phyloP scores from a whole-genome alignment of 1,140 invertebrate species.

The Bombus waltoni region DNA sequence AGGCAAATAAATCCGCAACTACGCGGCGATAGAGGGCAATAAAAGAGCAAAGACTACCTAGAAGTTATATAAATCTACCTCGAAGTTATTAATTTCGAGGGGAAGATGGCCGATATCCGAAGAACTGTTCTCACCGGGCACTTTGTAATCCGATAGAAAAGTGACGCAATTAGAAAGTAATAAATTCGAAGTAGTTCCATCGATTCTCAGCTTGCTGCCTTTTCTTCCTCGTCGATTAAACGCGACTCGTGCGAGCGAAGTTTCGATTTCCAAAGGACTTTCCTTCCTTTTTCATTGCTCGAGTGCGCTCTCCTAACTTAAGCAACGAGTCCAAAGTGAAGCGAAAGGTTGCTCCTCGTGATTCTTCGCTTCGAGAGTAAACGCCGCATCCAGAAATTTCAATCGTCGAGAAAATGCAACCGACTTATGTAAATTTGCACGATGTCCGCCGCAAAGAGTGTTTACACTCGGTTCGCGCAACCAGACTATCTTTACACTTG shows the following conservation, averaged over 20 bases:
- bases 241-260: neutral
- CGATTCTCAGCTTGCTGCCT: neutral
- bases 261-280: neutral
- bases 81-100: conserved; percentile 12
- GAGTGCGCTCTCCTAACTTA: conserved; percentile 13
- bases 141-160: neutral
- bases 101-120: neutral
- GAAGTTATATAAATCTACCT: too few species aligned
- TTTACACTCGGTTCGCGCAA: conserved; percentile 24
- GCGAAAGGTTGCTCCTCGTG: neutral
- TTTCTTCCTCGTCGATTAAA: neutral
- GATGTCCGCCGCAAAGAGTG: conserved; percentile 21
- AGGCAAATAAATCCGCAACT: conserved; percentile 40
- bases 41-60: neutral
- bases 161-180: neutral
- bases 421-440: conserved; percentile 54
- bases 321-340: conserved; percentile 18
- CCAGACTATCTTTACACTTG: neutral
- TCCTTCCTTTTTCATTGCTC: neutral
- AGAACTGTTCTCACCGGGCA: neutral
- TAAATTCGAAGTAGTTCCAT: neutral
- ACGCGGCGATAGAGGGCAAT: neutral
- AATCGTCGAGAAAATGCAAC: conserved; percentile 44
- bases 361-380: conserved; percentile 13
- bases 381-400: conserved; percentile 37